Base-by-base conservation (phyloP, 2,113 vertebrate genomes). In the Carassius carassius region DNA sequence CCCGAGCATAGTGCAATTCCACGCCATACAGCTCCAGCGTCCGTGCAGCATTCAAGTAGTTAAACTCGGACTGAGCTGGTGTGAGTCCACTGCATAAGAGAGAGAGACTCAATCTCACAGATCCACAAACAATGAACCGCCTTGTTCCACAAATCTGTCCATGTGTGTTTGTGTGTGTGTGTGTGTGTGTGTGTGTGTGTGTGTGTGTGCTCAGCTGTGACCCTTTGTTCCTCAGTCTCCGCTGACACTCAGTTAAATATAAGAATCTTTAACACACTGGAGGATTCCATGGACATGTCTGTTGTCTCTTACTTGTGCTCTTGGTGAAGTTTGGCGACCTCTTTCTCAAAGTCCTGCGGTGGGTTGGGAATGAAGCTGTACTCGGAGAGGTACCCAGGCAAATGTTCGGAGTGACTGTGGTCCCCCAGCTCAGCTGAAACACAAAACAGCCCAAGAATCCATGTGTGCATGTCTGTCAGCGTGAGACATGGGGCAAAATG, bases 1-100 rank as follows among this genome's bases (percentile, higher is more conserved):
- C 98, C 95, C 96, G 96, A 95, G 97, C 98, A 96, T 97, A 98
- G 97, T 99, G 98, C 95, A 99, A 95, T 94, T 99, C 98, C 91
- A 99, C 97, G 90, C 98, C 98, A 87, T 99, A 99, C 92, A 99
- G 95, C 94, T 99, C 98, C 94, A 99, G 95, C 82, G 96, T 95
- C 86, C 97, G 96, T 86, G 97, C 97, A 92, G 96, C 96, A 92
- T 97, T 98, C 90, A 99, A 95, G 93, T 99, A 99, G 95, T 94
- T 97, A 94, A 99, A 98, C 94, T 99, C 98, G 73, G 97, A 96
- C 94, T 99, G 96, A 91, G 98, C 98, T 91, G 98, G 97, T 94
- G 96, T 95, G 90, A 99, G 92, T 88, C 97, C 97, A 90, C 98
- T 99, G 90, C 78, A 17, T 23, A 91, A 91, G 87, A 93, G 85